Base-by-base conservation (phyloP, 2,797 vertebrate species). In the Peromyscus attwateri region DNA sequence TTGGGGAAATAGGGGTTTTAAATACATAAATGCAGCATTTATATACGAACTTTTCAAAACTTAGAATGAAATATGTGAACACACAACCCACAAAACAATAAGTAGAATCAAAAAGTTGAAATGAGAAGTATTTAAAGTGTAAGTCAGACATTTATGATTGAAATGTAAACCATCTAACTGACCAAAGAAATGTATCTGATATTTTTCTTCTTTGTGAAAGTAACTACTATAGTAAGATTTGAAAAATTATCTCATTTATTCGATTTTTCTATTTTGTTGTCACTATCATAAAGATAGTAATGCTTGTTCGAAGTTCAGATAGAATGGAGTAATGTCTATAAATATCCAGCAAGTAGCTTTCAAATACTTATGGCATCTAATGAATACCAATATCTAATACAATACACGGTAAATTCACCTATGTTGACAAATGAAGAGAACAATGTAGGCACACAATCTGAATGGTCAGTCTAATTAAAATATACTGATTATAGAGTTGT, bases 141-240 rank as follows among this genome's bases (percentile, higher is more conserved):
- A 57, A 88, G 25, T 11, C 31, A 68, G 34, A n/a, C 2, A 85
- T 66, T 46, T 49, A 6, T 46, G 9, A 12, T 34, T 66, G 17
- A 85, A 85, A 55, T 71, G 8, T 6, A 55, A 70, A 27, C 8
- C 13, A 17, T 52, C 8, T 6, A 27, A 27, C 7, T 37, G 34
- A 73, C 16, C 2, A 11, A 29, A 73, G 66, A 40, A 87, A 87
- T 29, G 29, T 73, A 57, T 10, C n/a, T 49, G 29, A 16, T 80
- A 66, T 81, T 91, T 95, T 90, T 29, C 34, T 81, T 68, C 43
- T 90, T 90, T 91, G 23, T 84, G 49, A 64, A 49, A 83, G 25
- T 66, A 91, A 68, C 13, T 40, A 40, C 40, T 64, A 43, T 43
- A 37, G 7, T 31, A 64, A 31, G 8, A 43, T 64, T 95, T 31